A percentile compares a stretch with the other conserved stretches of the same genome.
phyloP scores from a whole-genome alignment of 2,888 invertebrate genomes.

The Acronicta aceris region DNA sequence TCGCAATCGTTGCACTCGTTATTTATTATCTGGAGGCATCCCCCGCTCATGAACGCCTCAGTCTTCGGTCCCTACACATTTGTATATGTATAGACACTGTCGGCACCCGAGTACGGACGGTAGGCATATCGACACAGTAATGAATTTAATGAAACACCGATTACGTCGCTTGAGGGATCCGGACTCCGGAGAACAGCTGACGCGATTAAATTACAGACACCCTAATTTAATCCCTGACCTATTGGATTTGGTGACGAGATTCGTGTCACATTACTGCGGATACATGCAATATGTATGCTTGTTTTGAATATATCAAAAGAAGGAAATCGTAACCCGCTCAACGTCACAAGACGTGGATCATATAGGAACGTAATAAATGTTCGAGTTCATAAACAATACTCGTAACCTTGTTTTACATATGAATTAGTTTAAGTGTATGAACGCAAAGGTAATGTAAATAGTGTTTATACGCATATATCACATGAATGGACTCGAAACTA shows the following conservation, averaged over 20 bases:
- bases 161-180: slow-evolving; percentile 58
- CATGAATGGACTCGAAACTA: slow-evolving; percentile 26
- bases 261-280: slow-evolving; percentile 61
- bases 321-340: slow-evolving; percentile 51
- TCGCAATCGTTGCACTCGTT: slow-evolving; percentile 89
- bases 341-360: slow-evolving; percentile 63
- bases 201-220: slow-evolving; percentile 67
- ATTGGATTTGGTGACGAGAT: slow-evolving; percentile 73
- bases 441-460: slow-evolving; percentile 42
- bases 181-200: slow-evolving; percentile 63
- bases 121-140: slow-evolving; percentile 51
- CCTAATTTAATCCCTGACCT: slow-evolving; percentile 75
- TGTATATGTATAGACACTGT: slow-evolving; percentile 42
- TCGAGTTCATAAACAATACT: slow-evolving; percentile 61
- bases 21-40: slow-evolving; percentile 87
- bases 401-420: slow-evolving; percentile 61
- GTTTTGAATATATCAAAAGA: slow-evolving; percentile 62
- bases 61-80: slow-evolving; percentile 61
- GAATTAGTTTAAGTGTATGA: slow-evolving; percentile 44
- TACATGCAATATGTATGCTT: slow-evolving; percentile 60
- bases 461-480: slow-evolving; percentile 27
- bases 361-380: slow-evolving; percentile 60
- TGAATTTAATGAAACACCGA: slow-evolving; percentile 58
- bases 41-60: slow-evolving; percentile 74
- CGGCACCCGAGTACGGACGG: slow-evolving; percentile 34